Conservation (phyloP, 2,888 invertebrate genomes). For the Zhuqinia jingwanae region DNA sequence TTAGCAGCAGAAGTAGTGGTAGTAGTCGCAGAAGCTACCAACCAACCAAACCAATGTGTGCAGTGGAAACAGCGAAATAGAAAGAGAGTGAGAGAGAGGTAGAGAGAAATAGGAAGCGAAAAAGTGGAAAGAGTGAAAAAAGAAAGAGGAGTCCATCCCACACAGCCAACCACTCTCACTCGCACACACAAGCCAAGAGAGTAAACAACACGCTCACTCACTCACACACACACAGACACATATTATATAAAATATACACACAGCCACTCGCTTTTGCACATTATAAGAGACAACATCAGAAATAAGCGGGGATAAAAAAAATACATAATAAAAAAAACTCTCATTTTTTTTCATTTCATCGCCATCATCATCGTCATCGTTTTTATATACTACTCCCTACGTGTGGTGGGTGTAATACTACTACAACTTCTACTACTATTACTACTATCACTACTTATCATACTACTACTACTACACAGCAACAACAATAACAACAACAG, state of each 20-base stretch:
- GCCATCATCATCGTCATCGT: background rate
- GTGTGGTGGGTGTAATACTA: constrained; percentile 24
- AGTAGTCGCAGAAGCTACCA: background rate
- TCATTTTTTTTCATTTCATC: background rate
- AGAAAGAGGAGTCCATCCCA: constrained; percentile 33
- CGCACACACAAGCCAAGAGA: constrained; percentile 13
- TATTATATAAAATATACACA: background rate
- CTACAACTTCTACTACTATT: background rate
- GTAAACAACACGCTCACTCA: constrained; percentile 35
- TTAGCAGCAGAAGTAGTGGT: background rate
- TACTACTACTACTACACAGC: background rate
- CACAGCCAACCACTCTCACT: background rate
- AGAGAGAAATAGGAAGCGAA: background rate
- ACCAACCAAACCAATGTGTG: background rate
- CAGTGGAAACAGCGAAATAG: no score
- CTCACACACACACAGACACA: background rate
- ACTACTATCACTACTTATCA: constrained; percentile 10
- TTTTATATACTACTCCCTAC: background rate
- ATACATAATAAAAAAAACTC: constrained; percentile 47
- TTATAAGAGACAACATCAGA: background rate
- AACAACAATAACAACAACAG: no score
- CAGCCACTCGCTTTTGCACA: background rate
- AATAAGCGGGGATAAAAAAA: constrained; percentile 7
- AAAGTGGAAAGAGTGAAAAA: constrained; percentile 6
- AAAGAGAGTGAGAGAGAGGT: background rate